Evolutionary conservation across 2,888 invertebrate genomes (phyloP).

Genomic region (Xestoiulus laeticollis): DNA sequence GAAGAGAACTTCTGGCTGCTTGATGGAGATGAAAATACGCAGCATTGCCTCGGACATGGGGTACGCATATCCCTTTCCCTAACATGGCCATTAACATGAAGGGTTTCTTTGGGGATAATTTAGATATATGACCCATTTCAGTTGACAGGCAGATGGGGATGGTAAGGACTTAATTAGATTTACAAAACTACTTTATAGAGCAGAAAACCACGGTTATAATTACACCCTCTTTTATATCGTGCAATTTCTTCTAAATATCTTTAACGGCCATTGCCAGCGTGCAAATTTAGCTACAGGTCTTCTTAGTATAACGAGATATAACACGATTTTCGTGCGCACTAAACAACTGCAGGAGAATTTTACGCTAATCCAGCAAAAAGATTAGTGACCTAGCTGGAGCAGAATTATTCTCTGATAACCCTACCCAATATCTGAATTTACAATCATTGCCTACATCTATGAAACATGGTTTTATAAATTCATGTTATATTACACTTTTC

Average conservation of each 20-base stretch:
- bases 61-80: not conserved
- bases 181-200: conserved; percentile 34
- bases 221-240: not conserved
- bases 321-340: not conserved
- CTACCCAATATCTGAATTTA: too few species aligned
- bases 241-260: not conserved
- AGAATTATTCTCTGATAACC: not conserved
- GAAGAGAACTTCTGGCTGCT: not conserved
- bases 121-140: conserved; percentile 24
- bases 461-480: too few species aligned
- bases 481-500: too few species aligned
- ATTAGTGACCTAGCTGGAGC: not conserved
- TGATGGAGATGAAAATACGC: not conserved
- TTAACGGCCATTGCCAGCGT: not conserved
- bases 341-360: not conserved
- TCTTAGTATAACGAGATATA: not conserved
- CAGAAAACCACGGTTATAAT: conserved; percentile 36
- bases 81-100: not conserved
- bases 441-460: too few species aligned
- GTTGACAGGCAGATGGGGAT: conserved; percentile 31
- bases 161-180: conserved; percentile 43
- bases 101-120: conserved; percentile 39
- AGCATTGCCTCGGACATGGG: conserved; percentile 6
- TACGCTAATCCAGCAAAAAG: not conserved
- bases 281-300: not conserved